These are phyloP conservation scores for Corvus cornix DNA, from an alignment of 2,113 vertebrate species.

Conservation along the genomic window DNA sequence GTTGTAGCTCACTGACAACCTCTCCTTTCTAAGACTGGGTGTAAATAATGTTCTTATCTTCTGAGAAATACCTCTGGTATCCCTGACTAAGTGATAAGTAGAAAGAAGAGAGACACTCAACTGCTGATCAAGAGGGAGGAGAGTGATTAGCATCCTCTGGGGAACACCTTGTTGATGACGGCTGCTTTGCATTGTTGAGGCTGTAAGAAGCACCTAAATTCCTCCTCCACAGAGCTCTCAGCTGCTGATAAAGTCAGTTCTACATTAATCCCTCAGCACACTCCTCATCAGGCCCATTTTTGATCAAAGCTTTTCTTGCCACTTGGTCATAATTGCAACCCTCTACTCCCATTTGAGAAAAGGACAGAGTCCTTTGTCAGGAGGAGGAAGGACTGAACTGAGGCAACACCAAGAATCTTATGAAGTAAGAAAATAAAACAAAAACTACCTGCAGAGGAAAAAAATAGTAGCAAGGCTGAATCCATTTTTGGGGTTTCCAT, in stretches of 20 bases:
- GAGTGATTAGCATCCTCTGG: conserved; percentile 54
- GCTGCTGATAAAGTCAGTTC: conserved; percentile 54
- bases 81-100: conserved; percentile 50
- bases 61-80: conserved; percentile 52
- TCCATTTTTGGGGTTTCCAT: background rate
- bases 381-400: background rate
- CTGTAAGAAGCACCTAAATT: conserved; percentile 49
- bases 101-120: conserved; percentile 55
- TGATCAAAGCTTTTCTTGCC: conserved; percentile 41
- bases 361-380: background rate
- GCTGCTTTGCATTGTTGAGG: conserved; percentile 61
- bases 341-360: background rate
- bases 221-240: conserved; percentile 34
- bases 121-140: conserved; percentile 48
- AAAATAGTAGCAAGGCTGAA: background rate
- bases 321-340: background rate
- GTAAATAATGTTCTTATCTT: conserved; percentile 49
- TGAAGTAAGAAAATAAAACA: background rate
- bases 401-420: background rate
- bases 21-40: conserved; percentile 19
- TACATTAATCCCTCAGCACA: conserved; percentile 39
- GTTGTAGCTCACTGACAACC: background rate
- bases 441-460: background rate
- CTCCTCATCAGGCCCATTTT: background rate
- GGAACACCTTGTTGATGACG: conserved; percentile 60